These are phyloP conservation scores for Eristalis tenax DNA, from an alignment of 2,888 invertebrate genomes.

Conservation along the genomic window DNA sequence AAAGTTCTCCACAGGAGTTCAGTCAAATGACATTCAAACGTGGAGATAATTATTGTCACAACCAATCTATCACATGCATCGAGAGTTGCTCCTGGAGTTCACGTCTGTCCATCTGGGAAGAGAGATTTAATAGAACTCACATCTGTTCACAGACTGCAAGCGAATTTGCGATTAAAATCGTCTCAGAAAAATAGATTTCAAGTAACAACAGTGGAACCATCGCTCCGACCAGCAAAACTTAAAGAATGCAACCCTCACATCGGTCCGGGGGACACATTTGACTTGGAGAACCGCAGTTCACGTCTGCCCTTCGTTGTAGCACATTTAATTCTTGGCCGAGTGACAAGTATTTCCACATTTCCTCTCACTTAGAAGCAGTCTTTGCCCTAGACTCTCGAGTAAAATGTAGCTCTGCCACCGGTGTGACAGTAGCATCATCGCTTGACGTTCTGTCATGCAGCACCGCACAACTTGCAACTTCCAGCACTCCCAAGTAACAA, in stretches of 20 bases:
- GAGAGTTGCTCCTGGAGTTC: neutral
- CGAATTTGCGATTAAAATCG: neutral
- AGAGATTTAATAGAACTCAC: neutral
- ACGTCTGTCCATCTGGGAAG: neutral
- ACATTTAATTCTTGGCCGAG: slow-evolving; percentile 15
- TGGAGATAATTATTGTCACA: neutral
- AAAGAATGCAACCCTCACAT: neutral
- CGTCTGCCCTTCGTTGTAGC: neutral
- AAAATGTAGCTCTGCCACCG: slow-evolving; percentile 9
- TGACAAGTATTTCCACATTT: slow-evolving; percentile 36
- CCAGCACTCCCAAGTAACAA: neutral
- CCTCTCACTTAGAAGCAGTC: neutral
- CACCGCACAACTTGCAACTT: neutral
- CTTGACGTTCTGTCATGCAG: slow-evolving; percentile 31
- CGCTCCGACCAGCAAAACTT: neutral
- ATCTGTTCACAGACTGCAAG: neutral
- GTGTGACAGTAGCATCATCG: slow-evolving; percentile 39
- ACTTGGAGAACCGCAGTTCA: neutral
- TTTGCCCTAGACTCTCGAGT: neutral
- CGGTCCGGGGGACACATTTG: neutral
- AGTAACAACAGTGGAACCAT: neutral
- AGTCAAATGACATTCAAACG: neutral
- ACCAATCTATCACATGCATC: neutral
- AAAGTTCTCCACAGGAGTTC: neutral
- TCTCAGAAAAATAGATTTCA: neutral